A percentile compares a stretch with the other conserved stretches of the same genome.
Conservation (phyloP, 92 coral and sea anemone genomes). For the Epizoanthus rinbou region DNA sequence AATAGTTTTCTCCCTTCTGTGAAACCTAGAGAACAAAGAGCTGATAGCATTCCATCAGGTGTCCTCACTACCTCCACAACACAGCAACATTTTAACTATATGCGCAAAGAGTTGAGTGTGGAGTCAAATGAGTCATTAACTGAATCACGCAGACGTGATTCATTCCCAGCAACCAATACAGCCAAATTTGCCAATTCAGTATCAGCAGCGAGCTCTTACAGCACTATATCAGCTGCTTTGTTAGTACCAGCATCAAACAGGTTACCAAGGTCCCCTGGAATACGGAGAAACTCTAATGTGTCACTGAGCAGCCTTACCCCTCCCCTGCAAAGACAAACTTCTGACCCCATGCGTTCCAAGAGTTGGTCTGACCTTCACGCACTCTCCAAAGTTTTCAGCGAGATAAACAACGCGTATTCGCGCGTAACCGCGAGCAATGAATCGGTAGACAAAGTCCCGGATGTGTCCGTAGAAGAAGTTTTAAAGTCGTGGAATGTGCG, state of each 20-base stretch:
- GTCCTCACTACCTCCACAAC: no score
- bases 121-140: no score
- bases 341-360: not conserved
- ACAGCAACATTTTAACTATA: no score
- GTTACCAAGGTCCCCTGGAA: no score
- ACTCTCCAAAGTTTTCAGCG: slow-evolving; percentile 2
- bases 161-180: no score
- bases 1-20: not conserved
- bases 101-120: no score
- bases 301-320: not conserved
- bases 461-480: not conserved
- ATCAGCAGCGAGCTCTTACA: no score
- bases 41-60: not conserved
- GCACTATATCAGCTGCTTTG: no score
- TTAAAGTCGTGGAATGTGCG: slow-evolving; percentile 20
- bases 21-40: not conserved
- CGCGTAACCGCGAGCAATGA: not conserved
- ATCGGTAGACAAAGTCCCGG: not conserved
- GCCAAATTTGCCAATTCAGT: no score
- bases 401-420: not conserved
- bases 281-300: no score
- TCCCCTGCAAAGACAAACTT: not conserved
- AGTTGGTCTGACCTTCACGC: slow-evolving; percentile 4
- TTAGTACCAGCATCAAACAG: no score
- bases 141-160: no score